Base-by-base conservation (phyloP, 2,888 invertebrate species). In the Cryptosula pallasiana region DNA sequence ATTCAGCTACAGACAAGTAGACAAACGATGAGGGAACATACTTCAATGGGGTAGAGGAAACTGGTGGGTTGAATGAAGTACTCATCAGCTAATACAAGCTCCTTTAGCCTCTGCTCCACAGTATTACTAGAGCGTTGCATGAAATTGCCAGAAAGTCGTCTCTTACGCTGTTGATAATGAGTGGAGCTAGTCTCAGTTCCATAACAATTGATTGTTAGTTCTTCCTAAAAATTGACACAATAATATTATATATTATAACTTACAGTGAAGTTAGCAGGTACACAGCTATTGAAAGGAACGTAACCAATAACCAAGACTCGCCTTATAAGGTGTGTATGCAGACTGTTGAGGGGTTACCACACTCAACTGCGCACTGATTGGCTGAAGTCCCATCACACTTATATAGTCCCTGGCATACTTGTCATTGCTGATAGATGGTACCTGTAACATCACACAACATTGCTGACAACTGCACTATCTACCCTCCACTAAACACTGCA, bases 361-460 rank as follows among this genome's bases (percentile, higher is more conserved):
- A 45, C 20, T 45, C 45, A 45, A 45, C 45, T 45, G 9, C 5
- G 45, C 9, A 45, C 45, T 45, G 45, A 45, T 5, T 29, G 63
- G 63, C 32, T 63, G 25, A 1, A 63, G 34, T 5, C n/a, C 32
- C 63, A 63, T 63, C 27, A 2, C 32, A 34, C 29, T 29, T 34
- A 63, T 5, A 63, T 32, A 63, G 29, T 63, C 63, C 32, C 32
- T 63, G 34, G 63, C 63, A 63, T 63, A 32, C 63, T 63, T 63
- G 29, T 63, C 63, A 63, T 63, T 63, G n/a, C 32, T 63, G 29
- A 63, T 63, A n/a, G 9, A 25, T 63, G 63, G 27, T 5, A 63
- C n/a, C 63, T 63, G 25, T n/a, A n/a, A n/a, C n/a, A n/a, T n/a
- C n/a, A n/a, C n/a, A n/a, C n/a, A n/a, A n/a, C n/a, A n/a, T n/a